These are phyloP conservation scores for Lepidotrigona ventralis DNA, from an alignment of 1,140 invertebrate species.

Conservation along the genomic window DNA sequence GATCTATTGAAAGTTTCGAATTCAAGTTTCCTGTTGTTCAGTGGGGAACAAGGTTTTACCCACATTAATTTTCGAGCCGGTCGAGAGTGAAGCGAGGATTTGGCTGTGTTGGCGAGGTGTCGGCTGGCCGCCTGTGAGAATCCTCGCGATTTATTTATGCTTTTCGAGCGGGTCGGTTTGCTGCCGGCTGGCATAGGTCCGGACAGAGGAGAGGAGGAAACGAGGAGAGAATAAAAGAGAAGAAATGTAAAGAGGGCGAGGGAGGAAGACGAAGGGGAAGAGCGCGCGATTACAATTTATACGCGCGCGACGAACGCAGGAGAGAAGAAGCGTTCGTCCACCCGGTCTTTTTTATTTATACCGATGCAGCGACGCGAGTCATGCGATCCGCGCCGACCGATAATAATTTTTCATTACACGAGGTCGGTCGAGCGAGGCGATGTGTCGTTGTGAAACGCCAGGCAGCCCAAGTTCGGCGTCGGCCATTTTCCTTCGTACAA, in stretches of 20 bases:
- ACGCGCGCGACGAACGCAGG: not conserved
- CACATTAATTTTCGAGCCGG: constrained; percentile 24
- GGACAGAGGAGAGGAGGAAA: not conserved
- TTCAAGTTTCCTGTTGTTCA: not conserved
- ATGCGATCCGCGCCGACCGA: constrained; percentile 27
- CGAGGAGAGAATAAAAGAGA: not conserved
- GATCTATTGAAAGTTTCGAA: constrained; percentile 25
- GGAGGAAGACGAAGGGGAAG: not conserved
- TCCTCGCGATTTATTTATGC: constrained; percentile 55
- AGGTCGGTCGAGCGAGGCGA: constrained; percentile 31
- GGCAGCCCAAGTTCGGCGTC: not conserved
- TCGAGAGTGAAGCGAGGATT: constrained; percentile 41
- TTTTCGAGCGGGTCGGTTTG: constrained; percentile 24
- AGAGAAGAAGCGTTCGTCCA: constrained; percentile 19
- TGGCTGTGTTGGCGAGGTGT: constrained; percentile 17
- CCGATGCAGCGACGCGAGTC: constrained; percentile 13
- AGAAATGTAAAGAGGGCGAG: not conserved
- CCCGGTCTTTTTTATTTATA: constrained; percentile 52
- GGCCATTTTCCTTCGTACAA: not conserved
- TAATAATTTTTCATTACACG: constrained; percentile 64
- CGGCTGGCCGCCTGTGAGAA: constrained; percentile 42
- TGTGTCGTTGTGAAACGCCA: not conserved
- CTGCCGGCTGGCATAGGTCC: constrained; percentile 15
- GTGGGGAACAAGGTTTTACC: not conserved
- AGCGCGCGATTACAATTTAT: constrained; percentile 58